phyloP scores from a whole-genome alignment of 1,140 invertebrate species.

The Aphaenogaster rudis region DNA sequence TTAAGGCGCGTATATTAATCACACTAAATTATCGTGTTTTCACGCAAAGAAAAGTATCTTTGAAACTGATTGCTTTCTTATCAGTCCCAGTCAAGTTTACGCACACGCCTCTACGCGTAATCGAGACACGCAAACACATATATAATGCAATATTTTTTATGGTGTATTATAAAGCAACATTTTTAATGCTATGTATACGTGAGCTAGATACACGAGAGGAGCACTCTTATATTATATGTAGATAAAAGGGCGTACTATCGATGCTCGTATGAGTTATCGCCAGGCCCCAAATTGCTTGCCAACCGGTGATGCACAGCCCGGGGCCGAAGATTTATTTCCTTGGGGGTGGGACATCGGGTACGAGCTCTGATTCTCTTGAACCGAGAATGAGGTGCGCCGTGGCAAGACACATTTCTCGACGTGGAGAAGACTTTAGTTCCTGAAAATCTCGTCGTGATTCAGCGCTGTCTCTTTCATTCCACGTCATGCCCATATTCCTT shows the following conservation, averaged over 20 bases:
- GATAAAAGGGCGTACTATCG: conserved; percentile 80
- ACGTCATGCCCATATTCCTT: conserved; percentile 28
- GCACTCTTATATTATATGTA: conserved; percentile 44
- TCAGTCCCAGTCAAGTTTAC: not conserved
- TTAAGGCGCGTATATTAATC: not conserved
- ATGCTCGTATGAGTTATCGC: conserved; percentile 86
- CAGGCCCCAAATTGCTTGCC: conserved; percentile 86
- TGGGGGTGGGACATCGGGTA: conserved; percentile 53
- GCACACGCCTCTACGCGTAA: not conserved
- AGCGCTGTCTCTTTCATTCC: conserved; percentile 58
- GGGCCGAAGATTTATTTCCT: conserved; percentile 85
- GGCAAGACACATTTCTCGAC: conserved; percentile 64
- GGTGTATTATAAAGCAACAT: not conserved
- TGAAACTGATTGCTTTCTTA: conserved; percentile 4
- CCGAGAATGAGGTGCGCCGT: conserved; percentile 69
- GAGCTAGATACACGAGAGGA: conserved; percentile 65
- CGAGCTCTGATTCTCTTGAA: conserved; percentile 66
- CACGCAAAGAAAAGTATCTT: not conserved
- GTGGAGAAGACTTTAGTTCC: conserved; percentile 44
- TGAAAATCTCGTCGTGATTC: conserved; percentile 38
- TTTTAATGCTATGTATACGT: conserved; percentile 70
- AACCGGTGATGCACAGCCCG: conserved; percentile 85
- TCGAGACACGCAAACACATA: not conserved
- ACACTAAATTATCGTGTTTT: conserved; percentile 6
- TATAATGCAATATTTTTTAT: conserved; percentile 5